phyloP scores from a whole-genome alignment of 2,888 invertebrate species.

The Orthosia gracilis region DNA sequence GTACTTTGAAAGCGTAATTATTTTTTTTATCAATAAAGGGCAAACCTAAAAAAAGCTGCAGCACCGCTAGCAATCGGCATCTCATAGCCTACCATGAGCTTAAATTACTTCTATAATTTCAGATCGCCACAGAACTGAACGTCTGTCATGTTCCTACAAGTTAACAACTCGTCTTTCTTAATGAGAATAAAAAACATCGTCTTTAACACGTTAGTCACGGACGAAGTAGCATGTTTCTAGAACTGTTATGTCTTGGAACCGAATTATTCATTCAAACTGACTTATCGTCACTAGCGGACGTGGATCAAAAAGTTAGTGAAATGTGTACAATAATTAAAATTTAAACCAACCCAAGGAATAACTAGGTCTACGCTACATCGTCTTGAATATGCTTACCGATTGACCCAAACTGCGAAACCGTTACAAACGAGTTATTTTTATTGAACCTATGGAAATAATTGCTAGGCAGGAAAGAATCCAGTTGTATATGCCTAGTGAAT shows the following conservation, averaged over 20 bases:
- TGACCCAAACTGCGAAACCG: slow-evolving; percentile 38
- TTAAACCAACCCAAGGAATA: slow-evolving; percentile 41
- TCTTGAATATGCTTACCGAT: slow-evolving; percentile 35
- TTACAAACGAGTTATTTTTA: slow-evolving; percentile 40
- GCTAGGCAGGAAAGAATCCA: slow-evolving; percentile 22
- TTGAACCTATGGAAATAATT: slow-evolving; percentile 29
- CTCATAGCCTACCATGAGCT: neutral
- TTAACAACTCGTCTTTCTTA: slow-evolving; percentile 32
- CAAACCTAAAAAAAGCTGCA: neutral
- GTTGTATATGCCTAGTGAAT: slow-evolving; percentile 17
- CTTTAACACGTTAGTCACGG: slow-evolving; percentile 46
- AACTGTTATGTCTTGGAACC: slow-evolving; percentile 35
- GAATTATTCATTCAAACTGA: slow-evolving; percentile 49
- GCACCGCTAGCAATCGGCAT: neutral
- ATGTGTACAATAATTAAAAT: slow-evolving; percentile 39
- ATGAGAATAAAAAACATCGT: slow-evolving; percentile 38
- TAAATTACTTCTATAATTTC: slow-evolving; percentile 13
- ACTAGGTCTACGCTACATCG: slow-evolving; percentile 44
- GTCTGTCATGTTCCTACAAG: neutral
- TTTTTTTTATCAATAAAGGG: neutral
- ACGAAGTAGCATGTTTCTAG: slow-evolving; percentile 45
- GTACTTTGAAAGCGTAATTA: neutral
- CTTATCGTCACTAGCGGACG: slow-evolving; percentile 22
- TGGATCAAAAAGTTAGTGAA: slow-evolving; percentile 33
- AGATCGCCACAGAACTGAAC: neutral